phyloP scores from a whole-genome alignment of 2,888 invertebrate species.

The Cerastis rubricosa region DNA sequence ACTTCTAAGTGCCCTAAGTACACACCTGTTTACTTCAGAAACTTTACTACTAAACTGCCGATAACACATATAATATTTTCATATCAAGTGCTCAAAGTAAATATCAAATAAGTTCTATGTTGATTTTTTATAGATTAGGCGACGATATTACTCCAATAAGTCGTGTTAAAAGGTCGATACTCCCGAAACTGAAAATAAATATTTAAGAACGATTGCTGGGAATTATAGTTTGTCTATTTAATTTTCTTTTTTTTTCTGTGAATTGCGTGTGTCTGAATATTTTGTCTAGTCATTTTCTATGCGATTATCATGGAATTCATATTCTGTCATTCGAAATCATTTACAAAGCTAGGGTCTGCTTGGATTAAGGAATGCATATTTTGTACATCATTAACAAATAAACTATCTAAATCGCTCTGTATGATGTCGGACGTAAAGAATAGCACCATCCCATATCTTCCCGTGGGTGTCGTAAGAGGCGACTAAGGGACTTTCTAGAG shows the following conservation, averaged over 20 bases:
- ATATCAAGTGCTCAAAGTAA: constrained; percentile 87
- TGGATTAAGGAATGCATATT: no score
- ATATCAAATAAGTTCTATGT: constrained; percentile 80
- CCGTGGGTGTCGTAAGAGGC: no score
- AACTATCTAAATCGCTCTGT: no score
- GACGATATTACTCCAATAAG: constrained; percentile 74
- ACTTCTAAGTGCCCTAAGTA: constrained; percentile 70
- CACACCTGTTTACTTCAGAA: constrained; percentile 85
- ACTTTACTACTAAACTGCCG: constrained; percentile 67
- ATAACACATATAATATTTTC: constrained; percentile 81
- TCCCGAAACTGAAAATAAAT: constrained; percentile 79
- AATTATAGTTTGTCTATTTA: constrained; percentile 48
- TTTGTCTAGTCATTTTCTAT: constrained; percentile 4
- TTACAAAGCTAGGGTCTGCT: no score
- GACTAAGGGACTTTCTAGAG: no score
- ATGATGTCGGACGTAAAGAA: no score
- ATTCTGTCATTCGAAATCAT: not conserved
- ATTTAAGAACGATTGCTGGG: constrained; percentile 77
- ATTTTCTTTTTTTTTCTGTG: constrained; percentile 2
- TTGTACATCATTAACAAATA: no score
- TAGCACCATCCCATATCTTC: no score
- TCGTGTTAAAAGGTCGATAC: constrained; percentile 80
- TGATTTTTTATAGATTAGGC: constrained; percentile 87
- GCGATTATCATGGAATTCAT: not conserved
- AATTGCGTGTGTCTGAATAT: constrained; percentile 11